phyloP scores from a whole-genome alignment of 2,113 vertebrate species.

The Mesocricetus auratus region DNA sequence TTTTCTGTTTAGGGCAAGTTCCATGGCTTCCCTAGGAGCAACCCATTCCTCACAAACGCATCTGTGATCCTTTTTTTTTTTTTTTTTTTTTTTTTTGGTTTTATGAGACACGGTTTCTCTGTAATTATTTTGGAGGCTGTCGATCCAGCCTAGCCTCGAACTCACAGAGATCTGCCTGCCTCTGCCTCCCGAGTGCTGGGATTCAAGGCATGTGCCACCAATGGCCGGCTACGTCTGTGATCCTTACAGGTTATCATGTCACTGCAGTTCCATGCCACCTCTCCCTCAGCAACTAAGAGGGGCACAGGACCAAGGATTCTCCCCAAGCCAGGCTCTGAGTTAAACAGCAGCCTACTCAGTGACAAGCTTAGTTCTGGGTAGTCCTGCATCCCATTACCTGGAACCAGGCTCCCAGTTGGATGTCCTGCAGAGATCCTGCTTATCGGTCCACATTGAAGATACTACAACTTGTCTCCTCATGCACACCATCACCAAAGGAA shows the following conservation, averaged over 20 bases:
- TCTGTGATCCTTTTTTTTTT: neutral
- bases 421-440: neutral
- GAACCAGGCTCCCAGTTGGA: neutral
- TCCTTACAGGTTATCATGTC: neutral
- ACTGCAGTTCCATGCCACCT: too few species aligned
- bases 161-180: too few species aligned
- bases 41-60: accelerated
- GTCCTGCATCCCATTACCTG: neutral
- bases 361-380: neutral
- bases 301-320: neutral
- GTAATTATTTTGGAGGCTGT: too few species aligned
- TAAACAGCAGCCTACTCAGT: neutral
- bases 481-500: neutral
- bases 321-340: neutral
- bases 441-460: accelerated
- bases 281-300: too few species aligned
- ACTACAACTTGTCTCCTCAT: neutral
- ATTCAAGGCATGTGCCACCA: too few species aligned
- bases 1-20: neutral
- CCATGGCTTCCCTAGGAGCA: accelerated
- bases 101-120: too few species aligned
- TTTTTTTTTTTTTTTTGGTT: too few species aligned
- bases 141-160: too few species aligned
- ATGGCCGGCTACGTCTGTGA: too few species aligned
- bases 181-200: too few species aligned